Evolutionary conservation across 2,113 vertebrate species (phyloP), one percentile per base, ranked within the genome.

Genomic region (Pedetes capensis): DNA sequence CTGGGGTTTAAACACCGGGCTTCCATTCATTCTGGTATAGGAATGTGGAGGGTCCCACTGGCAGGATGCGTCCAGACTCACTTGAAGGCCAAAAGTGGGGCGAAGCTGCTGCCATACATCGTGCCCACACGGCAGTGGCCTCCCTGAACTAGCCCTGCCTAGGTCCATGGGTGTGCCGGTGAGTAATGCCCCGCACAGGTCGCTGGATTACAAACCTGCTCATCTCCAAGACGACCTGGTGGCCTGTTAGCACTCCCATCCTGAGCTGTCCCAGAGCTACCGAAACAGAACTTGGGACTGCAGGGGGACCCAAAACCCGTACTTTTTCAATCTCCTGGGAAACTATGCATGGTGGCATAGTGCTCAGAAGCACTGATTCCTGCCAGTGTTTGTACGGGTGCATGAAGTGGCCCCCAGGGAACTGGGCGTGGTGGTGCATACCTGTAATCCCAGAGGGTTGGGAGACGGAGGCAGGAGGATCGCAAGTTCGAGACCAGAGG

Each of bases 41-140:
- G 5, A 47, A 4, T 2, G 7, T 1, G 9, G 22, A 34, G 5
- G 4, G 2, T 8, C 55, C 47, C 27, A 23, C 25, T 20, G 9
- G 47, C 5, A 37, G 22, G 42, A n/a, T 75, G 12, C 79, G 8
- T 83, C 57, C n/a, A 32, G 37, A 91, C 22, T 72, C 20, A 64
- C 32, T 3, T 18, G 2, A 20, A n/a, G n/a, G 17, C 27, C 5
- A 16, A n/a, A 57, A 11, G 32, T 47, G 3, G 20, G 47, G 22
- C 22, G 25, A 76, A 34, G 22, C 9, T 32, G 18, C 1, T 44
- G 74, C 2, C 57, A 3, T 8, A 8, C 51, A 49, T 91, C 79
- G 68, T 34, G 90, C 57, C 59, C 5, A 6, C 18, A 11, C 14
- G 42, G 57, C 20, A 44, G 20, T 17, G 53, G n/a, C 29, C 39